phyloP scores from a whole-genome alignment of 2,888 invertebrate genomes.

The Pseudoips prasinana region DNA sequence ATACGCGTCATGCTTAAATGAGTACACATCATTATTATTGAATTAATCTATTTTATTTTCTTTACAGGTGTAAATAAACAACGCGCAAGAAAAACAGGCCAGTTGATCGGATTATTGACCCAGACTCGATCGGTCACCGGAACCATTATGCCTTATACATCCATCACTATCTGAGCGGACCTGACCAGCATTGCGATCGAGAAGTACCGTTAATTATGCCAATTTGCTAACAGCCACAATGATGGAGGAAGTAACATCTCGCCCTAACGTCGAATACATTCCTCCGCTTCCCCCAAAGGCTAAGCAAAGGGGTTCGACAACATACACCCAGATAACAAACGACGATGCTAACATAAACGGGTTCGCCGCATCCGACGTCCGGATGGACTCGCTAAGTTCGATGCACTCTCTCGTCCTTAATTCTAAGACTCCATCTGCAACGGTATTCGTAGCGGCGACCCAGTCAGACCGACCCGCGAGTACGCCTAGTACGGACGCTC shows the following conservation, averaged over 20 bases:
- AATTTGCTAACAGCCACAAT: slow-evolving; percentile 57
- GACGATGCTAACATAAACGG: slow-evolving; percentile 58
- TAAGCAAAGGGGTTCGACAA: slow-evolving; percentile 69
- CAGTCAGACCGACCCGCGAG: slow-evolving; percentile 74
- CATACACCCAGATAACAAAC: slow-evolving; percentile 70
- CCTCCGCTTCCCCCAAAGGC: slow-evolving; percentile 83
- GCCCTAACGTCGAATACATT: slow-evolving; percentile 71
- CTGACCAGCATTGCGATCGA: slow-evolving; percentile 65
- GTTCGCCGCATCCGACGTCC: slow-evolving; percentile 53
- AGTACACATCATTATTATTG: no score
- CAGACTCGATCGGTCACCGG: slow-evolving; percentile 67
- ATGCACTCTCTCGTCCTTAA: slow-evolving; percentile 82
- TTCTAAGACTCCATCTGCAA: slow-evolving; percentile 76
- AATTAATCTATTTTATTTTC: slow-evolving; percentile 38
- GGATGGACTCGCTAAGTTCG: slow-evolving; percentile 72
- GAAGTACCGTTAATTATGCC: slow-evolving; percentile 74
- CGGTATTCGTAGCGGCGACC: slow-evolving; percentile 80
- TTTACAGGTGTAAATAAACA: slow-evolving; percentile 66
- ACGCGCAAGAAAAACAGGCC: slow-evolving; percentile 50
- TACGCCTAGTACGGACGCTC: slow-evolving; percentile 70
- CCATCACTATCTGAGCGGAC: slow-evolving; percentile 63
- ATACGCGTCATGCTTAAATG: no score
- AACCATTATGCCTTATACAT: slow-evolving; percentile 79
- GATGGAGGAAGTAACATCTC: slow-evolving; percentile 80
- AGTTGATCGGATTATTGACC: slow-evolving; percentile 62